Evolutionary conservation across 2,113 vertebrate species (phyloP).

Genomic region (Galbula dea): DNA sequence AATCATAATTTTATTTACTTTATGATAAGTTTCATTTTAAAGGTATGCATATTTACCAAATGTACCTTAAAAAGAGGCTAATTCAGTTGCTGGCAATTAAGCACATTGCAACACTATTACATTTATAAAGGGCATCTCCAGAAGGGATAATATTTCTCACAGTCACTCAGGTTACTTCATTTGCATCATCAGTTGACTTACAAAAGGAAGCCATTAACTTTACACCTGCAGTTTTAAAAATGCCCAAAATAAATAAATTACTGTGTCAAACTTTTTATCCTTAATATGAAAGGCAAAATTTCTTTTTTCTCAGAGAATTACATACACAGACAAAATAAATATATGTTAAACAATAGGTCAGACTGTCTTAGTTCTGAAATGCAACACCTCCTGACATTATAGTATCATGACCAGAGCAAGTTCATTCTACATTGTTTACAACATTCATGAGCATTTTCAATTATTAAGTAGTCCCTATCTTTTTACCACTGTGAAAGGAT

Average conservation of each 20-base stretch:
- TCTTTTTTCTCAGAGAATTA: not conserved
- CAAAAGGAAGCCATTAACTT: not conserved
- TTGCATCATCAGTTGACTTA: conserved; percentile 26
- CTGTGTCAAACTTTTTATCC: not conserved
- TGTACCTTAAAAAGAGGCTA: not conserved
- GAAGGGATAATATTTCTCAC: conserved; percentile 63
- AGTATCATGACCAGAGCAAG: conserved; percentile 84
- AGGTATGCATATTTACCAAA: not conserved
- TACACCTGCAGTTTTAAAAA: not conserved
- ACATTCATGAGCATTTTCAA: conserved; percentile 88
- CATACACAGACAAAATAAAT: not conserved
- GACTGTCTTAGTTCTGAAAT: conserved; percentile 81
- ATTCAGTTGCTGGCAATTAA: conserved; percentile 10
- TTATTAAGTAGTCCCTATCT: conserved; percentile 87
- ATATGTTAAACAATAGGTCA: conserved; percentile 83
- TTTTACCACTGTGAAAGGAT: conserved; percentile 78
- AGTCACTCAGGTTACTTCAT: conserved; percentile 63
- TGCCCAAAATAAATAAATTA: not conserved
- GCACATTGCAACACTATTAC: conserved; percentile 55
- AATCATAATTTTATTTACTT: not conserved
- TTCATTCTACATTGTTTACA: conserved; percentile 85
- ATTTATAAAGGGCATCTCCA: conserved; percentile 44
- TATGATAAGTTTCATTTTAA: not conserved
- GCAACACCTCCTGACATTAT: conserved; percentile 82
- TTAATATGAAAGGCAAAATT: conserved; percentile 5